A percentile compares a stretch with the other conserved stretches of the same genome.
Conservation (phyloP, 2,797 vertebrate genomes). For the Gastrophryne carolinensis region DNA sequence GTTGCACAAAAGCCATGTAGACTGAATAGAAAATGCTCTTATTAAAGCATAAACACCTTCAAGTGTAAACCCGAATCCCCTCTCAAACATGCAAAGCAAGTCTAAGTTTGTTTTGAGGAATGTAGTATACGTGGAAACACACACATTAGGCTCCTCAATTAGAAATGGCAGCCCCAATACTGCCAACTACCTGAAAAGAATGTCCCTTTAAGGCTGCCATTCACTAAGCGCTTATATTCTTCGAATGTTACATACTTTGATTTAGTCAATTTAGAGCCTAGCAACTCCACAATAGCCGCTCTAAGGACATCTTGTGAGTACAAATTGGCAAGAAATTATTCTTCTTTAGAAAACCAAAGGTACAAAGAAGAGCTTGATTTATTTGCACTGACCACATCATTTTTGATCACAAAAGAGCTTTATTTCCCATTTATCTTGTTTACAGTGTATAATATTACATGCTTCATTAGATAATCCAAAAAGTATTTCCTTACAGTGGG, state of each 20-base stretch:
- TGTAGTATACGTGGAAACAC: neutral
- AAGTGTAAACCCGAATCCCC: neutral
- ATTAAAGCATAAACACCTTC: neutral
- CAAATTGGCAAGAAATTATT: slow-evolving; percentile 68
- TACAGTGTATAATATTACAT: slow-evolving; percentile 2
- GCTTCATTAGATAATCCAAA: neutral
- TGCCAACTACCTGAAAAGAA: slow-evolving; percentile 55
- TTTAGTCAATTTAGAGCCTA: slow-evolving; percentile 67
- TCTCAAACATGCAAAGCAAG: neutral
- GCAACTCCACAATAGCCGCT: slow-evolving; percentile 74
- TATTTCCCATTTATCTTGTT: slow-evolving; percentile 14
- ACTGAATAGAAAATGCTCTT: neutral
- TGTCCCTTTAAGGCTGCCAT: slow-evolving; percentile 22
- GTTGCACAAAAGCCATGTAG: too few relatives aligned
- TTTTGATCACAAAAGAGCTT: slow-evolving; percentile 19
- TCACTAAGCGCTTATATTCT: slow-evolving; percentile 62
- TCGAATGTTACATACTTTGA: slow-evolving; percentile 63
- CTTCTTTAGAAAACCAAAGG: slow-evolving; percentile 69
- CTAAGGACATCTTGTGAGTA: slow-evolving; percentile 58
- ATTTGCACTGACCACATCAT: slow-evolving; percentile 16
- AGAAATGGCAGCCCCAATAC: too few relatives aligned
- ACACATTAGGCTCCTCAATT: slow-evolving; percentile 62
- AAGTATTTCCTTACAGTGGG: neutral
- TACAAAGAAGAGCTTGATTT: slow-evolving; percentile 65
- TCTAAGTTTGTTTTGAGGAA: neutral